Conservation (phyloP, 2,113 vertebrate genomes). For the Chloebia gouldiae region DNA sequence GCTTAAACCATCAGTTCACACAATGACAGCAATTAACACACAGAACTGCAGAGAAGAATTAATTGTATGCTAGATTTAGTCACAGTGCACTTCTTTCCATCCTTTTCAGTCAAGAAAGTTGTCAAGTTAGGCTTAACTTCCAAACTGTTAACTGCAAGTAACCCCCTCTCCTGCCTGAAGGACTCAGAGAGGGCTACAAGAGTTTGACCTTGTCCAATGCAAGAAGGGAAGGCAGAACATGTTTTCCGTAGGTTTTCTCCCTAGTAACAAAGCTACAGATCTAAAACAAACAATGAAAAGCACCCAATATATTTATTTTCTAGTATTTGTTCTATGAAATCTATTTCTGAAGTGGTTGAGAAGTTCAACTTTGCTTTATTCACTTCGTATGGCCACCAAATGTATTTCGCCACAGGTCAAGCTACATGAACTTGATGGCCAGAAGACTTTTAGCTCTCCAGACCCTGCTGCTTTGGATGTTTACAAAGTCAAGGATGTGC, state of each 20-base stretch:
- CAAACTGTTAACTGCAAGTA: not conserved
- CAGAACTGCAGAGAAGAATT: constrained; percentile 33
- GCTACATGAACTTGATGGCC: not conserved
- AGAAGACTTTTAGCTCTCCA: not conserved
- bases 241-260: not conserved
- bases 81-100: not conserved
- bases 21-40: constrained; percentile 64
- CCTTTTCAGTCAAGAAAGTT: constrained; percentile 1
- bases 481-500: not conserved
- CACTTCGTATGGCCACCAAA: not conserved
- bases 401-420: not conserved
- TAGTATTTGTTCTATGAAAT: not conserved
- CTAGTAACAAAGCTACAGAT: not conserved
- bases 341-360: not conserved
- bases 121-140: not conserved
- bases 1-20: constrained; percentile 52
- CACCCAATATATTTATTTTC: not conserved
- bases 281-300: not conserved
- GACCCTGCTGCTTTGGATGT: not conserved
- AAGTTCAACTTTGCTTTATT: not conserved
- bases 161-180: not conserved
- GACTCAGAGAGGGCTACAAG: not conserved
- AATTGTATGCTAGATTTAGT: constrained; percentile 47
- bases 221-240: not conserved
- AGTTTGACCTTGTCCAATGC: not conserved